Evolutionary conservation across 1,140 invertebrate species (phyloP), one percentile per base, ranked within the genome.

Genomic region (Danaus melanippus): DNA sequence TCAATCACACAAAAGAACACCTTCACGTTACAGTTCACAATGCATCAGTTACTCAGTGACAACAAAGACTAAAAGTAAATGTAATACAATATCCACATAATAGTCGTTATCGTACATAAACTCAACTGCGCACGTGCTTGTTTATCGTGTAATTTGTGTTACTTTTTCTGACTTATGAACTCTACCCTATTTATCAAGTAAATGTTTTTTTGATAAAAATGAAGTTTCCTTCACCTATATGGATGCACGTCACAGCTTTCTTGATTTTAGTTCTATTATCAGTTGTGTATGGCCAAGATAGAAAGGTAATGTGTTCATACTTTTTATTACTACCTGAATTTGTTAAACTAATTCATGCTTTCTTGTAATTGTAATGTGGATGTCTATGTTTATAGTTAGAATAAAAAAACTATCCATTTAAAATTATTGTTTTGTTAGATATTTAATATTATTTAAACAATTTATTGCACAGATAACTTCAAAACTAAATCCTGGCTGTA

Each of bases 401-500:
- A 32, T 32, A 4, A 5, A 4, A 32, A 32, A 7, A 7, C 2
- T 32, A 32, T 32, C 2, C 4, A 32, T 46, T 21, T 46, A 42
- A 15, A 39, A 11, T 53, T 54, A 12, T 46, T 5, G 45, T 58
- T 54, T 57, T 21, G 1, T 17, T 57, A 58, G 53, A 11, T 52
- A 43, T 53, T 10, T 10, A 11, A 9, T 10, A 39, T n/a, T 12
- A 42, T 9, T 50, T 32, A 32, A 32, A 10, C 11, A 43, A 10
- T 50, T 56, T 46, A 46, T 41, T 53, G 74, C 64, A 12, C 62
- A 87, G 84, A 71, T 87, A 58, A 59, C 58, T 42, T 64, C 79
- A 39, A 45, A 62, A 46, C 39, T 82, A n/a, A 84, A 87, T 63
- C 84, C 83, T 4, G 76, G 74, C 21, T 84, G 79, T 54, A 9